phyloP scores from a whole-genome alignment of 1,140 invertebrate genomes.

The Stegodyphus dumicola region DNA sequence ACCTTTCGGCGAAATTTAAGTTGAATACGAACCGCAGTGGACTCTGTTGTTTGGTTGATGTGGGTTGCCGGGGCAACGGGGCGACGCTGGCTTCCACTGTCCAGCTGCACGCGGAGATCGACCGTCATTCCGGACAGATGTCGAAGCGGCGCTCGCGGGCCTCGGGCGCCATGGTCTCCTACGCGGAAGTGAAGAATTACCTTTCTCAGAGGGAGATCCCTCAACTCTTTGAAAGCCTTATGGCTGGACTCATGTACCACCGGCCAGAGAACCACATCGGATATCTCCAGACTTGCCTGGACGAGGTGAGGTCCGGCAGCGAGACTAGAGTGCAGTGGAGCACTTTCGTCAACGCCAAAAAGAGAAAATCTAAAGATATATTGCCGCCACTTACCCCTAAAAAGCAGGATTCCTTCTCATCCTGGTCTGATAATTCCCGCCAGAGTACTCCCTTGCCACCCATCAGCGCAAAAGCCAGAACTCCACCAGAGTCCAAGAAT shows the following conservation, averaged over 20 bases:
- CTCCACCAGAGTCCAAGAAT: constrained; percentile 35
- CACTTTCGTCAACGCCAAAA: constrained; percentile 55
- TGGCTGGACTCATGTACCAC: constrained; percentile 60
- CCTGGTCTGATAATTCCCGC: constrained; percentile 34
- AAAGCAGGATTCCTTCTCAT: constrained; percentile 41
- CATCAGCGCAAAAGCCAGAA: constrained; percentile 31
- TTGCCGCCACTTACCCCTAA: constrained; percentile 37
- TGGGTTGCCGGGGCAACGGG: too few species aligned
- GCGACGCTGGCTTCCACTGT: too few species aligned
- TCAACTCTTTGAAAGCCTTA: constrained; percentile 50
- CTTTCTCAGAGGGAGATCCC: constrained; percentile 54
- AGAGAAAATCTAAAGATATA: constrained; percentile 37
- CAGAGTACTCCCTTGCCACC: constrained; percentile 54
- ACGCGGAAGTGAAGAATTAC: constrained; percentile 57
- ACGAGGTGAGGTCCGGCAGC: constrained; percentile 30
- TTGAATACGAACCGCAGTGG: too few species aligned
- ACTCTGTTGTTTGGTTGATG: too few species aligned
- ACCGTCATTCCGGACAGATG: constrained; percentile 10
- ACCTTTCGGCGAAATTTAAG: too few species aligned
- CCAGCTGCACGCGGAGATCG: not conserved
- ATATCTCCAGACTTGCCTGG: constrained; percentile 51
- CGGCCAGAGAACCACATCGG: constrained; percentile 58
- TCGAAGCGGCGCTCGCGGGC: constrained; percentile 16
- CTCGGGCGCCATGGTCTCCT: constrained; percentile 49
- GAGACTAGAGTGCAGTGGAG: constrained; percentile 53